phyloP scores from a whole-genome alignment of 2,888 invertebrate genomes.

The Cephonodes hylas region DNA sequence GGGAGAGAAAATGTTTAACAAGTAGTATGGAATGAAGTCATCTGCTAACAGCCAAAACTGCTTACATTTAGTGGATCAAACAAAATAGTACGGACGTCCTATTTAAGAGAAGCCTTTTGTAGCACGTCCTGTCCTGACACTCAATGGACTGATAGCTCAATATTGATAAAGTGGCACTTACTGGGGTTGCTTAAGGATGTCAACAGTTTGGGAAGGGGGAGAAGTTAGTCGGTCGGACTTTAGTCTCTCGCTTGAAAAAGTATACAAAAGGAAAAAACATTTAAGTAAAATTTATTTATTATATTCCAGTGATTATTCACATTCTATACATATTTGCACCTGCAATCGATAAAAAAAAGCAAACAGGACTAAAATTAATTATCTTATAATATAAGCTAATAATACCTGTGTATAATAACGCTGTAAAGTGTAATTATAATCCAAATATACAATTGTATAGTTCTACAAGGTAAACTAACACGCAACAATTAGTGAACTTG shows the following conservation, averaged over 20 bases:
- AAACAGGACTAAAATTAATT: constrained; percentile 20
- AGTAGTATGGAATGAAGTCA: too few relatives aligned
- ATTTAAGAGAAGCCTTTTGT: too few relatives aligned
- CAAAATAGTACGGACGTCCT: too few relatives aligned
- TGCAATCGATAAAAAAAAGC: constrained; percentile 26
- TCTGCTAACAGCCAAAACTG: too few relatives aligned
- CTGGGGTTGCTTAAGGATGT: too few relatives aligned
- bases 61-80: too few relatives aligned
- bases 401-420: constrained; percentile 27
- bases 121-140: too few relatives aligned
- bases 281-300: constrained; percentile 19
- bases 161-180: too few relatives aligned
- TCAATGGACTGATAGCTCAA: too few relatives aligned
- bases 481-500: constrained; percentile 13
- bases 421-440: constrained; percentile 16
- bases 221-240: too few relatives aligned
- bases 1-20: too few relatives aligned
- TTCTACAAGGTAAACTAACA: constrained; percentile 9
- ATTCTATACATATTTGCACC: constrained; percentile 29
- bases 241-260: not conserved
- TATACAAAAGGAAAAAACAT: constrained; percentile 12
- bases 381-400: constrained; percentile 23
- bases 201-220: too few relatives aligned
- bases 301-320: constrained; percentile 20
- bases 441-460: constrained; percentile 10